Percentiles rank a stretch among this genome's conserved stretches.
Conservation (phyloP, 2,797 vertebrate genomes). For the Poecile montanus region DNA sequence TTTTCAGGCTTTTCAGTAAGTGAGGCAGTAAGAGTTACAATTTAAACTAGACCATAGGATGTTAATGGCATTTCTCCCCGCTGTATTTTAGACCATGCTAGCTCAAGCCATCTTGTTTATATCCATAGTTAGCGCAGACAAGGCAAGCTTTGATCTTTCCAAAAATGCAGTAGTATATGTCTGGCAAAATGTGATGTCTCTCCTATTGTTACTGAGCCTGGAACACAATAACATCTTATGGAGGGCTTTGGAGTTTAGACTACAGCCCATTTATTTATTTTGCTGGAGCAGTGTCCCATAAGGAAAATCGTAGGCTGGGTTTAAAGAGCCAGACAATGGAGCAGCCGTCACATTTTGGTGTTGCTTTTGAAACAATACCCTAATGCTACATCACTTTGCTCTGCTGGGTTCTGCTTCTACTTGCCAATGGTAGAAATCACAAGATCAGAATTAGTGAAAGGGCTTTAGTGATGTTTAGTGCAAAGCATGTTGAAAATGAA, state of each 20-base stretch:
- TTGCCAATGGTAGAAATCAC: constrained; percentile 58
- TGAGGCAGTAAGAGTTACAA: background rate
- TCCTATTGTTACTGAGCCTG: constrained; percentile 27
- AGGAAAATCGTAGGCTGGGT: constrained; percentile 54
- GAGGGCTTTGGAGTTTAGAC: constrained; percentile 63
- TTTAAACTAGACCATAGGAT: background rate
- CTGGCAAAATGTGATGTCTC: constrained; percentile 15
- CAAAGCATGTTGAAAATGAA: constrained; percentile 55
- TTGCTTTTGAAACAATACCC: constrained; percentile 65
- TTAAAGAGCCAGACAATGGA: constrained; percentile 59
- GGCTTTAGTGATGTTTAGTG: constrained; percentile 31
- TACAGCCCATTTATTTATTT: constrained; percentile 61
- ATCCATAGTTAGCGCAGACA: constrained; percentile 20
- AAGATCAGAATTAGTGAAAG: constrained; percentile 50
- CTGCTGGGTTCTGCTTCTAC: constrained; percentile 42
- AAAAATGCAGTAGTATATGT: constrained; percentile 20
- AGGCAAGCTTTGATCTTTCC: constrained; percentile 45
- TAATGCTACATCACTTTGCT: constrained; percentile 61
- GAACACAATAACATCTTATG: constrained; percentile 57
- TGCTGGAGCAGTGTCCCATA: constrained; percentile 55
- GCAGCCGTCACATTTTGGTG: constrained; percentile 51
- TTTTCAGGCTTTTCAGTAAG: background rate
- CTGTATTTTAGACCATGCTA: background rate
- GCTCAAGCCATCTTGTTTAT: background rate
- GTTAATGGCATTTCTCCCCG: background rate